A percentile compares a stretch with the other conserved stretches of the same genome.
Conservation (phyloP, 2,888 invertebrate genomes). For the Diadegma fenestrale region DNA sequence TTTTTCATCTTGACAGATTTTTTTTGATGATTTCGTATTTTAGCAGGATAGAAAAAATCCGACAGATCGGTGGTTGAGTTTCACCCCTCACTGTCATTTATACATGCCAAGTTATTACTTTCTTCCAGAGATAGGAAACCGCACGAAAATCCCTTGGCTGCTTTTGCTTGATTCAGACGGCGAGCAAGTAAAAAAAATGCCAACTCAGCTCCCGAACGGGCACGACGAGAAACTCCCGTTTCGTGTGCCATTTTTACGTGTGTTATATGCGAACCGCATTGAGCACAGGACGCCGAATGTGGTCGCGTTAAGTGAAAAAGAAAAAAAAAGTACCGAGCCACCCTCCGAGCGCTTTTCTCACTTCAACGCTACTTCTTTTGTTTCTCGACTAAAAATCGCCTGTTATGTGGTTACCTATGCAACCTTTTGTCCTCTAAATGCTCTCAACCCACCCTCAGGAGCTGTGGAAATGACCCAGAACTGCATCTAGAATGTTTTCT, state of each 20-base stretch:
- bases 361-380: constrained; percentile 22
- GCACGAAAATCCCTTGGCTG: background rate
- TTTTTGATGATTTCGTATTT: constrained; percentile 72
- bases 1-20: constrained; percentile 70
- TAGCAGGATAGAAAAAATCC: constrained; percentile 66
- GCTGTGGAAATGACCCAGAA: background rate
- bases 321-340: constrained; percentile 64
- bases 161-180: constrained; percentile 37
- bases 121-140: constrained; percentile 12
- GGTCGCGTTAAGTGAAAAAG: constrained; percentile 77
- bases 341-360: constrained; percentile 48
- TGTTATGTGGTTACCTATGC: constrained; percentile 9
- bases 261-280: constrained; percentile 40
- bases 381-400: constrained; percentile 9
- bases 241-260: constrained; percentile 31
- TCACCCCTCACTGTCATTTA: constrained; percentile 42
- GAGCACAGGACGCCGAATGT: constrained; percentile 75
- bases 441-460: background rate
- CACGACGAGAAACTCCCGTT: constrained; percentile 50
- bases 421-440: constrained; percentile 10
- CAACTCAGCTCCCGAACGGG: constrained; percentile 74
- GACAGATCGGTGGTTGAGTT: constrained; percentile 67
- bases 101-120: constrained; percentile 17
- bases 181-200: constrained; percentile 71
- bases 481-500: background rate